Evolutionary conservation across 1,140 invertebrate species (phyloP).

Genomic region (Berghia stephanieae): DNA sequence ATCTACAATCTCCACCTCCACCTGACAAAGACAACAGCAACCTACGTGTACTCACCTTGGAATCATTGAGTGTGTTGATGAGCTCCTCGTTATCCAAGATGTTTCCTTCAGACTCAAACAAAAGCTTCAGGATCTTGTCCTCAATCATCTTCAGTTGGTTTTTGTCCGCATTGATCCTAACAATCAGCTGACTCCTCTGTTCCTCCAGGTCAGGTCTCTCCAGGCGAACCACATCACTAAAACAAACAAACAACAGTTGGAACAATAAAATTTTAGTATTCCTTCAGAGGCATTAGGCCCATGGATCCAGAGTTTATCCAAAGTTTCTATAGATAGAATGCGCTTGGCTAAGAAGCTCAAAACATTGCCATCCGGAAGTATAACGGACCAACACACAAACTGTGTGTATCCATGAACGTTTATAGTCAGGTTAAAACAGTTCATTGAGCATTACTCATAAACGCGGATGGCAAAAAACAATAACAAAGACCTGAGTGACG

Average conservation of each 20-base stretch:
- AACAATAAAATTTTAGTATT: not conserved
- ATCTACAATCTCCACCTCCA: not conserved
- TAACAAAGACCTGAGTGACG: no score
- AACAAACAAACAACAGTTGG: not conserved
- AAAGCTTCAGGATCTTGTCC: constrained; percentile 65
- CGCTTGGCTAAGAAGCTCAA: no score
- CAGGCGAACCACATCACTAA: constrained; percentile 65
- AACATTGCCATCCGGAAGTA: no score
- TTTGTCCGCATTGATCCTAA: constrained; percentile 85
- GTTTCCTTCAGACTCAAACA: constrained; percentile 67
- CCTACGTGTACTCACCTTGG: constrained; percentile 62
- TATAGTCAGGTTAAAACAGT: no score
- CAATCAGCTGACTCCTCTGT: constrained; percentile 80
- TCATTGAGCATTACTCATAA: no score
- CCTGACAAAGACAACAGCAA: not conserved
- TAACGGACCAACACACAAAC: no score
- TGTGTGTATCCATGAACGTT: no score
- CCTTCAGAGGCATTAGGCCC: no score
- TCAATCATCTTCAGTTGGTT: constrained; percentile 79
- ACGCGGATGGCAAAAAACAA: no score
- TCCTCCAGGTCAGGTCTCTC: constrained; percentile 85
- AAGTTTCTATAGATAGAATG: no score
- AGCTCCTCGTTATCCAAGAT: constrained; percentile 67
- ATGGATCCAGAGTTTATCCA: no score
- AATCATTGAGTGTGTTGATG: constrained; percentile 66